Evolutionary conservation across 2,113 vertebrate species (phyloP).

Genomic region (Trogon surrucura): DNA sequence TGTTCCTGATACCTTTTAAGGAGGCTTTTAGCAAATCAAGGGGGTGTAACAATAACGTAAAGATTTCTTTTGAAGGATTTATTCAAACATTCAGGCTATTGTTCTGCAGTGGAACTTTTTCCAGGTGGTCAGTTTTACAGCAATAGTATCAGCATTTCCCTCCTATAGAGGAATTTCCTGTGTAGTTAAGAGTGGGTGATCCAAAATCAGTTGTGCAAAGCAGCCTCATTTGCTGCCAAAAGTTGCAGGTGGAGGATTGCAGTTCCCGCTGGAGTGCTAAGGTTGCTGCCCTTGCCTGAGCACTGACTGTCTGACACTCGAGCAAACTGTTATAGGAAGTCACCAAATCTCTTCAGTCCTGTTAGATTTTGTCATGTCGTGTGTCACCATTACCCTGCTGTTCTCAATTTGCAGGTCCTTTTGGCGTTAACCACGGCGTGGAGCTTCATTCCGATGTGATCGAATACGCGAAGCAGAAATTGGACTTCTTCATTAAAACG

Average conservation of each 20-base stretch:
- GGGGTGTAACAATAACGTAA: background rate
- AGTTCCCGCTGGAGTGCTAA: background rate
- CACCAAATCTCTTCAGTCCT: background rate
- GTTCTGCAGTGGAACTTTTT: background rate
- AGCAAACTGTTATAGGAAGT: background rate
- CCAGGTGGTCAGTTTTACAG: background rate
- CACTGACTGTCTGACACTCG: accelerated
- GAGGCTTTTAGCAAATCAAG: background rate
- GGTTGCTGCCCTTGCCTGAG: background rate
- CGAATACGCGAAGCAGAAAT: constrained; percentile 93
- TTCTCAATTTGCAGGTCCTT: constrained; percentile 82
- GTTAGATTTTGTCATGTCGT: background rate
- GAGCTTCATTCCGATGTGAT: constrained; percentile 94
- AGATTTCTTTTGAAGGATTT: background rate
- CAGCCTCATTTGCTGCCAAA: background rate
- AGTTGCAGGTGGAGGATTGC: background rate
- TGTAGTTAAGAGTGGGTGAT: background rate
- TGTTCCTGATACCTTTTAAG: background rate
- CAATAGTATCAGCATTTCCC: background rate
- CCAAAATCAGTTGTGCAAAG: background rate
- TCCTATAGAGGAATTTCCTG: background rate
- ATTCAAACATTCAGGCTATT: background rate
- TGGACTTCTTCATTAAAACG: constrained; percentile 94
- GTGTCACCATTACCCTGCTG: background rate
- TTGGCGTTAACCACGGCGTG: constrained; percentile 94